Base-by-base conservation (phyloP, 2,113 vertebrate species). In the Hippocampus comes region DNA sequence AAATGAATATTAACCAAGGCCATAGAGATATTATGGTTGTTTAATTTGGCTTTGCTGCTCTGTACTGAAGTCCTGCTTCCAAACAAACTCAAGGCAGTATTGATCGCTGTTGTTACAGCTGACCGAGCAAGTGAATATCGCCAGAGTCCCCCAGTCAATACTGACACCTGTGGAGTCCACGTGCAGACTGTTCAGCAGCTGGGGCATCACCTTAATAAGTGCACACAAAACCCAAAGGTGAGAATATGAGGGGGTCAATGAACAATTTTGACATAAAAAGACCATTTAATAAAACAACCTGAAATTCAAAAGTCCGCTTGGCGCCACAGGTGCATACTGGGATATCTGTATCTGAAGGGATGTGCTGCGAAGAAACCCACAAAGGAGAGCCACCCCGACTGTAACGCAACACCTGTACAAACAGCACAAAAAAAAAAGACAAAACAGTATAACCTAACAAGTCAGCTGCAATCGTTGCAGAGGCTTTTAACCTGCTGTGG, bases 61-160 rank as follows among this genome's bases (percentile, higher is more conserved):
- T 82, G 68, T 78, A 59, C 71, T 81, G 78, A 98, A 83, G 84
- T 99, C 96, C 68, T 99, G 97, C 76, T 97, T 98, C 97, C 97
- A 99, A 48, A 98, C 87, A 82, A 97, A 96, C 74, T 99, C 97
- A 0, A 92, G 82, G 21, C 77, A 78, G 76, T 99, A 99, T 49
- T 89, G 67, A 0, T 72, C 78, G 23, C 76, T 93, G 51, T 86
- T 75, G 7, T 90, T 75, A 4, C 98, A 99, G 92, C 86, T 99
- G 30, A 87, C 84, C 2, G 93, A 90, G 70, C 98, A 99, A 0
- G 95, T 96, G 83, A 94, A 99, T 73, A 98, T 48, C 0, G 85
- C 92, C 75, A 98, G 82, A 0, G 93, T 93, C 1, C 98, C 98
- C 97, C 98, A 99, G 87, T 99, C 97, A 17, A 99, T 92, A 68